Percentiles rank a stretch among this genome's conserved stretches.
phyloP scores from a whole-genome alignment of 2,797 vertebrate genomes.

The Lepus townsendii region DNA sequence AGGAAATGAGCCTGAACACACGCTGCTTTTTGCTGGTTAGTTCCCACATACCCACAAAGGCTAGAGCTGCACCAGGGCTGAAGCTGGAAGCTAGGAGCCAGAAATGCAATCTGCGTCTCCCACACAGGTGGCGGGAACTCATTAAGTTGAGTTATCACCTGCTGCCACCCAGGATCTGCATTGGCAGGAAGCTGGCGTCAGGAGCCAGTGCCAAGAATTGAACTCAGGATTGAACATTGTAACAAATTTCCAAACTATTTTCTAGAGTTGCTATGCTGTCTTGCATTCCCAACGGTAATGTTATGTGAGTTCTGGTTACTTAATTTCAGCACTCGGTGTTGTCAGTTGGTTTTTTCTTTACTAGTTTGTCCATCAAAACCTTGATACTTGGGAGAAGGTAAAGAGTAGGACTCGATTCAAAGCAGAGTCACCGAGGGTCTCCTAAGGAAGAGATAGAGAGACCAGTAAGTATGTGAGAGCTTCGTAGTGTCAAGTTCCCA shows the following conservation, averaged over 20 bases:
- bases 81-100: too few relatives aligned
- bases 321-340: background rate
- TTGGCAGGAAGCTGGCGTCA: too few relatives aligned
- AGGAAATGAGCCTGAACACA: too few relatives aligned
- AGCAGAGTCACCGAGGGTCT: background rate
- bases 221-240: conserved; percentile 3
- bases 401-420: background rate
- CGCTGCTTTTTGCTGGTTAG: too few relatives aligned
- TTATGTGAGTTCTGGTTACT: background rate
- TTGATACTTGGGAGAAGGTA: background rate
- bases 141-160: too few relatives aligned
- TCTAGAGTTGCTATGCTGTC: background rate
- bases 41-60: too few relatives aligned
- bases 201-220: too few relatives aligned
- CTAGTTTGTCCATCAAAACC: background rate
- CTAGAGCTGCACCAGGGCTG: too few relatives aligned
- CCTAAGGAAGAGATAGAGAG: background rate
- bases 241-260: background rate
- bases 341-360: background rate
- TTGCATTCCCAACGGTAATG: background rate
- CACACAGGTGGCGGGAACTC: too few relatives aligned
- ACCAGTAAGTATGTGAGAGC: background rate
- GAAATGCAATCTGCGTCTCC: too few relatives aligned
- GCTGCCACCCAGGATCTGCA: too few relatives aligned
- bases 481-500: background rate